Percentiles rank a stretch among this genome's conserved stretches.
phyloP scores from a whole-genome alignment of 2,113 vertebrate species.

The Anguilla japonica region DNA sequence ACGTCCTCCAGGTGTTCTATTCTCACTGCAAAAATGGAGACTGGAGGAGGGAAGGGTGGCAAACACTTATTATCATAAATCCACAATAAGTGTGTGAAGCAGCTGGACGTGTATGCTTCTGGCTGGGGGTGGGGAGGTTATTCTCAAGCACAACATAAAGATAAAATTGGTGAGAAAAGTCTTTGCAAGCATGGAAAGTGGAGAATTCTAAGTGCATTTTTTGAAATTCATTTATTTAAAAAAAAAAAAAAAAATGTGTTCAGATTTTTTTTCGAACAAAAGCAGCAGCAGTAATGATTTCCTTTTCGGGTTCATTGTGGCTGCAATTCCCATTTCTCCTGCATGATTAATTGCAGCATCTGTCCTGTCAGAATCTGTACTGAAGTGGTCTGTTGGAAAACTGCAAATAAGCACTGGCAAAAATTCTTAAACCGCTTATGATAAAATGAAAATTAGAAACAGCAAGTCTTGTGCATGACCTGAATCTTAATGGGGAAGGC shows the following conservation, averaged over 20 bases:
- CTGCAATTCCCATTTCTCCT: constrained; percentile 87
- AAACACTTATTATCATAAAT: constrained; percentile 78
- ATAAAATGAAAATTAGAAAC: constrained; percentile 99
- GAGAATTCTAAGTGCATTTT: constrained; percentile 56
- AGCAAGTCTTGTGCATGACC: constrained; percentile 88
- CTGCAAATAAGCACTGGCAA: constrained; percentile 98
- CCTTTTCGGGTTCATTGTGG: constrained; percentile 65
- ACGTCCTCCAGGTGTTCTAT: constrained; percentile 62
- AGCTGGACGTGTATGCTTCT: constrained; percentile 52
- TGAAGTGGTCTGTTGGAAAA: constrained; percentile 97
- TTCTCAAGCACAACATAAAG: not conserved
- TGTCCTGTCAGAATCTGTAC: constrained; percentile 96
- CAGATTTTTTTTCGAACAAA: constrained; percentile 53
- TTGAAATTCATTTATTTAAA: constrained; percentile 66
- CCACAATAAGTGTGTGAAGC: constrained; percentile 68
- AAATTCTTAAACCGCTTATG: constrained; percentile 97
- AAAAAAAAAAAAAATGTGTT: constrained; percentile 41
- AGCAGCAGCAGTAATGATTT: constrained; percentile 62
- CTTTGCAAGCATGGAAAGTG: constrained; percentile 45
- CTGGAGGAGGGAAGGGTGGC: constrained; percentile 61
- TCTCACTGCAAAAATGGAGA: constrained; percentile 58
- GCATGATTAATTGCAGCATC: constrained; percentile 98
- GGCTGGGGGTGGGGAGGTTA: constrained; percentile 34
- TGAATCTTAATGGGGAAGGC: constrained; percentile 83
- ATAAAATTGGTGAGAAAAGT: constrained; percentile 20